These are phyloP conservation scores for Ephialtes manifestator DNA, from an alignment of 2,888 invertebrate species.

Conservation along the genomic window DNA sequence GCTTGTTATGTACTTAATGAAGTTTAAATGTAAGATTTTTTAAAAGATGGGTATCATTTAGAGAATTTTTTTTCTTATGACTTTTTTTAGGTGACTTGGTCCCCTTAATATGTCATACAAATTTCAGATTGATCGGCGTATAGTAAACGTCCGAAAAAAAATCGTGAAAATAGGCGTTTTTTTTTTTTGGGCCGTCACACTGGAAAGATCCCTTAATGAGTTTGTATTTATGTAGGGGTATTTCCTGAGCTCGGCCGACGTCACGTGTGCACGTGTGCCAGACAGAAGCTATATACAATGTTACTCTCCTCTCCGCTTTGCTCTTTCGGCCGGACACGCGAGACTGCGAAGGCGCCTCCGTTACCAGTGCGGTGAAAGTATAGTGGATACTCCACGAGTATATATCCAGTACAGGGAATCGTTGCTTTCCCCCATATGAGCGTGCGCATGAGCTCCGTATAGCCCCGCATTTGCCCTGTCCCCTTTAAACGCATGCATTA, in stretches of 20 bases:
- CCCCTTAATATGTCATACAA: too few species aligned
- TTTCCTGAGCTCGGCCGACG: slow-evolving; percentile 9
- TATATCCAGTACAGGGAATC: slow-evolving; percentile 56
- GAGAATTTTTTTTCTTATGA: too few species aligned
- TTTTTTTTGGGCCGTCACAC: too few species aligned
- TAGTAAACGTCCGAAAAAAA: too few species aligned
- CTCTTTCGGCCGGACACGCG: slow-evolving; percentile 42
- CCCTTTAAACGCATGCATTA: slow-evolving; percentile 82
- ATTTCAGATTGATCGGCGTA: too few species aligned
- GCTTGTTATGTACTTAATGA: too few species aligned
- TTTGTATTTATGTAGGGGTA: neutral
- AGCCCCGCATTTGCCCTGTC: slow-evolving; percentile 77
- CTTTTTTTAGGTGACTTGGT: too few species aligned
- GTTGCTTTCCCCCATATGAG: slow-evolving; percentile 82
- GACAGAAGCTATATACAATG: slow-evolving; percentile 26
- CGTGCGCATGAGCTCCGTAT: slow-evolving; percentile 43
- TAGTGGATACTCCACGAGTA: slow-evolving; percentile 58
- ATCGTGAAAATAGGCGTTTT: too few species aligned
- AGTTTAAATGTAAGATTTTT: too few species aligned
- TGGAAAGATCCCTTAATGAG: too few species aligned
- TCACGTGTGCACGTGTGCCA: slow-evolving; percentile 43
- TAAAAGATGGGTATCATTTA: too few species aligned
- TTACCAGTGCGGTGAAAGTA: slow-evolving; percentile 79
- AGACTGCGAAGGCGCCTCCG: slow-evolving; percentile 45
- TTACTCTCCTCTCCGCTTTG: slow-evolving; percentile 20